Percentiles rank a stretch among this genome's conserved stretches.
phyloP scores from a whole-genome alignment of 2,888 invertebrate species.

The Trichogramma evanescens region DNA sequence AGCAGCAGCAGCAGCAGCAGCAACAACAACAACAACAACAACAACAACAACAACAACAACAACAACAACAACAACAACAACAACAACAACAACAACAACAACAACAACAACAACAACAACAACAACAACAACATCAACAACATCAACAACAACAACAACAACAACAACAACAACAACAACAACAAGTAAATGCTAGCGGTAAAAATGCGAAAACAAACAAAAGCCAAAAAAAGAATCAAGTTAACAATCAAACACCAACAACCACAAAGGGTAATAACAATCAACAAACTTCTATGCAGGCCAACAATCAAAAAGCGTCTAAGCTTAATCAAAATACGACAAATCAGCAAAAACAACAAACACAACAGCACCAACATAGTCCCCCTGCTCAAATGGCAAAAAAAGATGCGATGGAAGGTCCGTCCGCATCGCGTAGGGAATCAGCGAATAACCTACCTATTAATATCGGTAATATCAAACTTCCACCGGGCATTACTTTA shows the following conservation, averaged over 20 bases:
- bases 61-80: conserved; percentile 20
- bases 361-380: neutral
- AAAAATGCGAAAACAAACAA: conserved; percentile 18
- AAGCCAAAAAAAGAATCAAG: conserved; percentile 13
- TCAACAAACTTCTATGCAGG: conserved; percentile 22
- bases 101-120: conserved; percentile 23
- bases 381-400: neutral
- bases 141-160: conserved; percentile 21
- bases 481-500: conserved; percentile 76
- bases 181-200: conserved; percentile 21
- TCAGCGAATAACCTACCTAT: conserved; percentile 35
- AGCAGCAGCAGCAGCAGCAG: too few species aligned
- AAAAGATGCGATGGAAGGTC: conserved; percentile 11
- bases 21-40: conserved; percentile 23
- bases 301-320: conserved; percentile 29
- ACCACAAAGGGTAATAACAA: conserved; percentile 15
- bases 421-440: conserved; percentile 34
- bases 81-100: conserved; percentile 24
- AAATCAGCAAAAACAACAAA: conserved; percentile 25
- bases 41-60: conserved; percentile 24
- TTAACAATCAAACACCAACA: conserved; percentile 12
- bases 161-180: conserved; percentile 23
- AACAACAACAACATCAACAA: conserved; percentile 24
- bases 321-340: conserved; percentile 17
- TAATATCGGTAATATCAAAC: conserved; percentile 42